These are phyloP conservation scores for Elaphurus davidianus DNA, from an alignment of 2,113 vertebrate species.

Conservation along the genomic window DNA sequence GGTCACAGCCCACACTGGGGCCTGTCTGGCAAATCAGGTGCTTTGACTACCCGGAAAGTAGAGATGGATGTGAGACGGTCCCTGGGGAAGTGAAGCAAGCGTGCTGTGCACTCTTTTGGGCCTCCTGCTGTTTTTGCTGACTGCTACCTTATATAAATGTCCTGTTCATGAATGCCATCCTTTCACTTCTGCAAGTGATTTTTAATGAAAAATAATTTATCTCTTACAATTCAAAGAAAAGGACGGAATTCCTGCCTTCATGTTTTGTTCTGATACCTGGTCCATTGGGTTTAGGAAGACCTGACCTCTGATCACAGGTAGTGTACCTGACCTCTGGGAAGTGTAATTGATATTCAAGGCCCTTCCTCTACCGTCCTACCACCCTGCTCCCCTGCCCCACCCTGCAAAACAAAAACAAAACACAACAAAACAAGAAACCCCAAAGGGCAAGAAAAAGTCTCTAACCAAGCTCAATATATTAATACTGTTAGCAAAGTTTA, in stretches of 20 bases:
- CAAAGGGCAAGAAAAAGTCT: not conserved
- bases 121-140: not conserved
- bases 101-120: not conserved
- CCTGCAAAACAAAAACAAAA: not conserved
- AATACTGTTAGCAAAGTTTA: not conserved
- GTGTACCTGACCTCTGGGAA: not conserved
- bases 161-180: not conserved
- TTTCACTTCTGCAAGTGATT: not conserved
- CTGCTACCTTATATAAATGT: not conserved
- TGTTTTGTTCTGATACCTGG: not conserved
- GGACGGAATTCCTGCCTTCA: not conserved
- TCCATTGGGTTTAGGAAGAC: not conserved
- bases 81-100: not conserved
- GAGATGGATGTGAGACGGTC: rapidly evolving
- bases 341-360: not conserved
- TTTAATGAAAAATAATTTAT: not conserved
- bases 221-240: not conserved
- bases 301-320: not conserved
- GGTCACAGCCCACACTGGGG: not conserved
- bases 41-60: not conserved
- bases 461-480: not conserved
- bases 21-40: not conserved
- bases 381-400: too few relatives aligned
- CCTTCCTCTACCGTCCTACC: not conserved
- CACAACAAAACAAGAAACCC: not conserved